These are phyloP conservation scores for Heliconius nattereri DNA, from an alignment of 1,140 invertebrate species.

Conservation along the genomic window DNA sequence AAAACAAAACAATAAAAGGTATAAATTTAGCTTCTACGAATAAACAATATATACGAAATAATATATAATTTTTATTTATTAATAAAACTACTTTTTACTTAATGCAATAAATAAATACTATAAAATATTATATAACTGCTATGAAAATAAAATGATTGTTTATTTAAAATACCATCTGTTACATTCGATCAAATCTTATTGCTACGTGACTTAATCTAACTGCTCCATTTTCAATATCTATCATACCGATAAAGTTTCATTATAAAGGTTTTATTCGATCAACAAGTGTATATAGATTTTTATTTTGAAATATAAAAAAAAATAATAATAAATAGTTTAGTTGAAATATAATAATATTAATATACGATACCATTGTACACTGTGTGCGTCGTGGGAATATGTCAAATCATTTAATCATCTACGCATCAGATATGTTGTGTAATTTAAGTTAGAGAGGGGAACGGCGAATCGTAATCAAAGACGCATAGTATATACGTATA, in stretches of 20 bases:
- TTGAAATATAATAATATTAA: background rate
- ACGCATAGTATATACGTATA: background rate
- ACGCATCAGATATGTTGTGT: constrained; percentile 12
- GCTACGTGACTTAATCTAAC: background rate
- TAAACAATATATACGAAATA: too few species aligned
- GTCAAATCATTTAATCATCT: constrained; percentile 16
- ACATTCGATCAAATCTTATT: background rate
- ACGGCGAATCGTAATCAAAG: constrained; percentile 14
- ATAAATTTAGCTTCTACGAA: too few species aligned
- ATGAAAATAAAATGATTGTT: background rate
- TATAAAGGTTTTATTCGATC: background rate
- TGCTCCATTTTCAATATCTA: background rate
- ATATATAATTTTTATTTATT: too few species aligned
- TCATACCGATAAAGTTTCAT: background rate
- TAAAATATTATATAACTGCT: too few species aligned
- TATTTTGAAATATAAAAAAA: background rate
- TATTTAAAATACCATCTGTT: background rate
- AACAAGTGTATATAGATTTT: background rate
- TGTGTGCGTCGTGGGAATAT: constrained; percentile 7
- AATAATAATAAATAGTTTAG: background rate
- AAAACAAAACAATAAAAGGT: background rate
- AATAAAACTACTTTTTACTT: too few species aligned
- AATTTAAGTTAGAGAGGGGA: constrained; percentile 15
- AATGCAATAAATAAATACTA: too few species aligned
- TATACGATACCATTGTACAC: background rate